Base-by-base conservation (phyloP, 2,888 invertebrate species). In the Altica lythri region DNA sequence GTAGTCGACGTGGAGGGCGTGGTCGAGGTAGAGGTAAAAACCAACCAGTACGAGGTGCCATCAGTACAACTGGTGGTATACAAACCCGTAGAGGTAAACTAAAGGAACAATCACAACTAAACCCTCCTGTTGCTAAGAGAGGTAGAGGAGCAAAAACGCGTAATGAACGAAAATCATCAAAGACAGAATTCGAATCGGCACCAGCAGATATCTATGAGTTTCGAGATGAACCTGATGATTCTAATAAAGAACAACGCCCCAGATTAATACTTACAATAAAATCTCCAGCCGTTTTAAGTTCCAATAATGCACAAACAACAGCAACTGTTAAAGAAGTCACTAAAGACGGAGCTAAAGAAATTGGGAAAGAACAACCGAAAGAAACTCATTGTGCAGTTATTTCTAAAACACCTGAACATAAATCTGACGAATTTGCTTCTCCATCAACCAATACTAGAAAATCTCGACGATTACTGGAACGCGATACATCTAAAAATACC, bases 171-270 rank as follows among this genome's bases (percentile, higher is more conserved):
- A 83, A 82, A 73, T 68, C 77, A 1, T 78, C 78, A 2, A 80
- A 79, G 67, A 78, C 78, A 6, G 84, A 79, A 61, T 82, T 79
- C 63, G 83, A 84, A 64, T 76, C 82, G 42, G 81, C 85, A 0
- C 58, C 68, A 5, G 85, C 88, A 6, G 94, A 94, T 70, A 84
- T 95, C 2, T 95, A 94, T 71, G 94, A 94, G 73, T 95, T 95
- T 72, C 87, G 90, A 63, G 94, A 94, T 70, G 94, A 94, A 73
- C 90, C 91, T 3, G 89, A 88, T 30, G 93, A 94, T 69, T 75
- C 73, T 35, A 81, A 86, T 17, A 78, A 77, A 53, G 83, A 84
- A 69, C 75, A 80, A 49, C 81, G 91, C 14, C 91, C 91, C 0
- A 80, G 92, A 30, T 77, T 91, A 37, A 90, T 92, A 63, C 78